Conservation (phyloP, 2,888 invertebrate genomes). For the Merodon equestris region DNA sequence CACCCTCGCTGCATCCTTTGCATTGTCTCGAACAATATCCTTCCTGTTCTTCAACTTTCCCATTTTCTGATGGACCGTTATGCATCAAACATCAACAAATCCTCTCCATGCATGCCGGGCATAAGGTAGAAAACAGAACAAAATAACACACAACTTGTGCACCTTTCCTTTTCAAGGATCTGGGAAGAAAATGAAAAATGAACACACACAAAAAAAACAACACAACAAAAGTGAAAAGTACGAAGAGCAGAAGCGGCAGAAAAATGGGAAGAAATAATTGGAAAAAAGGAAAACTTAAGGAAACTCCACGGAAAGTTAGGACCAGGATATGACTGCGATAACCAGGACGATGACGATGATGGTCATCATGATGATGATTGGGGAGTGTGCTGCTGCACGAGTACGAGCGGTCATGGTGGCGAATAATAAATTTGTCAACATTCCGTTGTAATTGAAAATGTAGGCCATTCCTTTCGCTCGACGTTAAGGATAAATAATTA, state of each 20-base stretch:
- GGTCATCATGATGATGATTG: slow-evolving; percentile 7
- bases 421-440: slow-evolving; percentile 55
- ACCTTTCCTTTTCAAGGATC: slow-evolving; percentile 36
- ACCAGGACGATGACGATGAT: neutral
- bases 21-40: slow-evolving; percentile 22
- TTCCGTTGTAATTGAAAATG: slow-evolving; percentile 76
- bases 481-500: slow-evolving; percentile 76
- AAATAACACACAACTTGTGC: slow-evolving; percentile 17
- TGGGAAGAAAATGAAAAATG: slow-evolving; percentile 15
- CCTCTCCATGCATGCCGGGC: too few species aligned
- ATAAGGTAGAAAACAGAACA: too few species aligned
- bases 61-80: slow-evolving; percentile 27
- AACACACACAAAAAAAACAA: slow-evolving; percentile 19
- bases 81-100: too few species aligned
- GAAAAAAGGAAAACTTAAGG: slow-evolving; percentile 22
- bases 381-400: neutral
- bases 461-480: slow-evolving; percentile 73
- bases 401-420: neutral
- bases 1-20: slow-evolving; percentile 16
- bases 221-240: slow-evolving; percentile 7
- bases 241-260: slow-evolving; percentile 9
- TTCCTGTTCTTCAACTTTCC: neutral
- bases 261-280: slow-evolving; percentile 3
- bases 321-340: slow-evolving; percentile 29
- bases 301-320: slow-evolving; percentile 5